Evolutionary conservation across 2,888 invertebrate species (phyloP).

Genomic region (Bembecia ichneumoniformis): DNA sequence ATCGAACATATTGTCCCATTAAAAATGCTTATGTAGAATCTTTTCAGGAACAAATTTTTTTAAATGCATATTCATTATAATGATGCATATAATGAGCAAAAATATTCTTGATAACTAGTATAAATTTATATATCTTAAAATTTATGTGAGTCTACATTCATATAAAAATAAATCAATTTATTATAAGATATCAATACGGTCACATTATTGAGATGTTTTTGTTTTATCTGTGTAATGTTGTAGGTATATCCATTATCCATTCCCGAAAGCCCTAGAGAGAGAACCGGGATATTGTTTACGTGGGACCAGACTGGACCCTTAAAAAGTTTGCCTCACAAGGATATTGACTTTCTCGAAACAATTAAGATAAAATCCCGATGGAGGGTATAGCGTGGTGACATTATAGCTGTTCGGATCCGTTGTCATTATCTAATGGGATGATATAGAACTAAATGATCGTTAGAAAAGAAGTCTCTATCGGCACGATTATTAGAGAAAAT

Average conservation of each 20-base stretch:
- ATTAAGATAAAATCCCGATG: conserved; percentile 50
- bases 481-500: background rate
- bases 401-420: conserved; percentile 22
- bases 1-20: too few relatives aligned
- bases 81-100: too few relatives aligned
- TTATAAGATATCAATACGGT: too few relatives aligned
- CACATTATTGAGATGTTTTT: background rate
- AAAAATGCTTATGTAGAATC: too few relatives aligned
- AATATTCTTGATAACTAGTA: too few relatives aligned
- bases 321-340: conserved; percentile 23
- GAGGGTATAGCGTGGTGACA: conserved; percentile 22
- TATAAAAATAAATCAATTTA: too few relatives aligned
- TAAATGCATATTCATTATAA: too few relatives aligned
- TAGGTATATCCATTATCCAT: background rate
- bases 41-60: too few relatives aligned
- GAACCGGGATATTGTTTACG: conserved; percentile 15
- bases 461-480: background rate
- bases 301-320: conserved; percentile 8
- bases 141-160: too few relatives aligned
- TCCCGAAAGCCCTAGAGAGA: conserved; percentile 6
- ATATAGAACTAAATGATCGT: conserved; percentile 7
- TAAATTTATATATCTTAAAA: too few relatives aligned
- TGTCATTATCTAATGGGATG: conserved; percentile 32
- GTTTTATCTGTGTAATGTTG: background rate
- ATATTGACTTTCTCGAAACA: conserved; percentile 40